These are phyloP conservation scores for Thelaira solivaga DNA, from an alignment of 2,888 invertebrate genomes.

Conservation along the genomic window DNA sequence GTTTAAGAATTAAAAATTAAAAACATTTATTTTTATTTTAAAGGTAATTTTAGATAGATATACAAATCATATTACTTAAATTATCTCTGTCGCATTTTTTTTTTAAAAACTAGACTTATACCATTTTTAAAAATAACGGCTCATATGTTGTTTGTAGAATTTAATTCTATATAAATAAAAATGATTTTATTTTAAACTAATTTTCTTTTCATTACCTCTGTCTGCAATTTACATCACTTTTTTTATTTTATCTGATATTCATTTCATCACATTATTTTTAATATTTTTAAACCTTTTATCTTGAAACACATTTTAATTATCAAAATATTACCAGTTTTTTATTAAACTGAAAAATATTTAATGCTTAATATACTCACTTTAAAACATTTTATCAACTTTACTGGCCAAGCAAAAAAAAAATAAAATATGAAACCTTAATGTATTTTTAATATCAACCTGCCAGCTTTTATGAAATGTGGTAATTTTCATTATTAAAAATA, in stretches of 20 bases:
- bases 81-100: no score
- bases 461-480: slow-evolving; percentile 61
- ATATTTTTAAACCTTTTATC: slow-evolving; percentile 6
- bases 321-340: neutral
- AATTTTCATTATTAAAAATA: slow-evolving; percentile 55
- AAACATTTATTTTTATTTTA: no score
- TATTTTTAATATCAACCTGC: slow-evolving; percentile 60
- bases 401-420: no score
- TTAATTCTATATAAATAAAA: no score
- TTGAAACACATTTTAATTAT: neutral
- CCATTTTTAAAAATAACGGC: no score
- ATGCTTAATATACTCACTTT: slow-evolving; percentile 29
- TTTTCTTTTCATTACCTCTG: neutral
- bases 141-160: no score
- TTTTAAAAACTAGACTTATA: no score
- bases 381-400: slow-evolving; percentile 21
- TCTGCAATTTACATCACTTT: neutral
- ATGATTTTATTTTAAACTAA: neutral
- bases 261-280: neutral
- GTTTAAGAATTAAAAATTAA: no score
- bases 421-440: slow-evolving; percentile 57
- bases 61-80: no score
- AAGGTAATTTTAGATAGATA: no score
- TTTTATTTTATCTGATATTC: neutral
- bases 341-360: slow-evolving; percentile 4